Evolutionary conservation across 2,113 vertebrate genomes (phyloP), one percentile per base, ranked within the genome.

Genomic region (Sebastes schlegelii): DNA sequence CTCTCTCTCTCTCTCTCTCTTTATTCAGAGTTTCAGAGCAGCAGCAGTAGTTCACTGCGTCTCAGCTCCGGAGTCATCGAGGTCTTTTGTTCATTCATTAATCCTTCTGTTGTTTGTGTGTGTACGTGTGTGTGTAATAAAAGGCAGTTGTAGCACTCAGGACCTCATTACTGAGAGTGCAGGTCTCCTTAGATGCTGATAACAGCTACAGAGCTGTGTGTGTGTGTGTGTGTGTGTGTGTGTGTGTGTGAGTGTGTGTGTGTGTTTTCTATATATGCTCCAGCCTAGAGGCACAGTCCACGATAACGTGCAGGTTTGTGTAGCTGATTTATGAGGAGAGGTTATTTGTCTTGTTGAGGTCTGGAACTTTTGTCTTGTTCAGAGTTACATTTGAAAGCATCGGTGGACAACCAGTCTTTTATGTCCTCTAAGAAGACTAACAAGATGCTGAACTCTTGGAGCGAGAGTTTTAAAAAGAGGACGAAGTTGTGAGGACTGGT

Each of bases 141-240:
- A 78, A 78, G 21, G 68, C 76, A 26, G 66, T 72, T 65, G 62
- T 16, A 77, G 63, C 81, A 77, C 72, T 87, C 17, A 83, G 60
- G 69, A 80, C 65, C 76, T 91, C 74, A 80, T 89, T 85, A 87
- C 81, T 19, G 60, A 80, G 66, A 78, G 73, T 83, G 86, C 75
- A 82, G 68, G 75, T 23, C 63, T 51, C 52, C 43, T 65, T 11
- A 51, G 61, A 60, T 74, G 70, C 71, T 69, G 68, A 66, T 78
- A 75, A 86, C 70, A 61, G 62, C 64, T 65, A 17, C 19, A 48
- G 23, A 10, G 8, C 66, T 61, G 23, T 82, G 78, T 63, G 81
- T 76, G 54, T 64, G 68, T 68, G 26, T 42, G 40, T 55, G 19
- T 21, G 54, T 55, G 54, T 55, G 54, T 21, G 54, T 55, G 54